Base-by-base conservation (phyloP, 2,888 invertebrate genomes). In the Lacanobia oleracea region DNA sequence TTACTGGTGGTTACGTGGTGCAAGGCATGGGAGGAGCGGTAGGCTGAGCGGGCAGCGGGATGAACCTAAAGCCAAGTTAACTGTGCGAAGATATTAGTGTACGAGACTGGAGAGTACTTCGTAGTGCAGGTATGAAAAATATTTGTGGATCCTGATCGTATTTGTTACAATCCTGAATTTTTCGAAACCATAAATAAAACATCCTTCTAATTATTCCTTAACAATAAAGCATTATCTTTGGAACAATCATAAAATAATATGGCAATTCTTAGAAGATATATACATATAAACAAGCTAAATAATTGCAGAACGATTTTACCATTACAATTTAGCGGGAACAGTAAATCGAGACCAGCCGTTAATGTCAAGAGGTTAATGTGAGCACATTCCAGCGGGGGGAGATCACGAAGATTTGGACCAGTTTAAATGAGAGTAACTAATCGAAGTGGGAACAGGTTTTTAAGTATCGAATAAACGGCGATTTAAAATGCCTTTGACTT, bases 1-100 rank as follows among this genome's bases (percentile, higher is more conserved):
- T 92, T 91, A 91, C 89, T 89, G 86, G 84, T 76, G 80, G 80
- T 74, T 75, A 72, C 60, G 79, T 84, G 87, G 78, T 43, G 64
- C 69, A 59, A 68, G 56, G 0, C 43, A 51, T 45, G 51, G 33
- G 60, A 56, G 27, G 7, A 68, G 77, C 79, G 67, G 33, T 1
- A 1, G 21, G 66, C 56, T 37, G 45, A 62, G 65, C 63, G 61
- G 10, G 33, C 1, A 48, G 21, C 40, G n/a, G 21, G 2, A n/a
- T 37, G 3, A 18, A 27, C 5, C 14, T 23, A 14, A 10, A 21
- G 12, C 2, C 0, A n/a, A 63, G 16, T 18, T 21, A 23, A 6
- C 1, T 56, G 4, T 27, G 14, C 0, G n/a, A 57, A 51, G 1
- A 16, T 27, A 40, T 27, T 69, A 14, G 1, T 14, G 1, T 14